These are phyloP conservation scores for Podarcis cretensis DNA, from an alignment of 2,113 vertebrate genomes.

Conservation along the genomic window DNA sequence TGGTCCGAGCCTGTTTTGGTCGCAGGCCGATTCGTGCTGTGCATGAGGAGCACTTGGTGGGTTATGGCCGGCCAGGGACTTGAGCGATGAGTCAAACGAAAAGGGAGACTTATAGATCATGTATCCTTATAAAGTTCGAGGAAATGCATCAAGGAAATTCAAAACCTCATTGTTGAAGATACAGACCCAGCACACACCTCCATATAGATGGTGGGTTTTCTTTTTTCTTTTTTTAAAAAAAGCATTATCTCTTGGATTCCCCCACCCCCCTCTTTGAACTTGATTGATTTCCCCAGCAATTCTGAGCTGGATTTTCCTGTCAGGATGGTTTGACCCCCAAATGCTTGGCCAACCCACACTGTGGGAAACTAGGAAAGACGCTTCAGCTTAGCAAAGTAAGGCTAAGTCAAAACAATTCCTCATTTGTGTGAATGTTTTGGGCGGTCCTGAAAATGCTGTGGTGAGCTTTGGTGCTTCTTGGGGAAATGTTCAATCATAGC, in stretches of 20 bases:
- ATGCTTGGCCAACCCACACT: too few species aligned
- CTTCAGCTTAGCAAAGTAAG: not conserved
- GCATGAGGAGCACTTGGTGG: conserved; percentile 58
- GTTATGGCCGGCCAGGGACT: conserved; percentile 45
- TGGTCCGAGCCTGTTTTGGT: conserved; percentile 30
- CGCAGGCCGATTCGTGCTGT: not conserved
- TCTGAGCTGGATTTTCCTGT: not conserved
- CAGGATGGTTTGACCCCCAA: not conserved
- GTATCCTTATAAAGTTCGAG: conserved; percentile 14
- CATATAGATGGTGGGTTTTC: too few species aligned
- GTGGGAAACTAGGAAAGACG: not conserved
- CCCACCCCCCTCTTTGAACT: not conserved
- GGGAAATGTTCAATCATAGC: not conserved
- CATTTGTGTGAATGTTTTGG: not conserved
- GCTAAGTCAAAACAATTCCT: not conserved
- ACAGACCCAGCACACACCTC: not conserved
- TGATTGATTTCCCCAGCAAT: not conserved
- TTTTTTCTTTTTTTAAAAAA: not conserved
- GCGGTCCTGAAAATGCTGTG: not conserved
- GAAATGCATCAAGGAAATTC: not conserved
- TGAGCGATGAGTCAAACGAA: not conserved
- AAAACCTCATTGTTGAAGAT: not conserved
- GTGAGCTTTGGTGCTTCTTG: not conserved
- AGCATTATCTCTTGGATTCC: too few species aligned
- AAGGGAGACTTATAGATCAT: conserved; percentile 5